These are phyloP conservation scores for Drosophila ananassae DNA, from an alignment of 1,140 invertebrate genomes.

Conservation along the genomic window DNA sequence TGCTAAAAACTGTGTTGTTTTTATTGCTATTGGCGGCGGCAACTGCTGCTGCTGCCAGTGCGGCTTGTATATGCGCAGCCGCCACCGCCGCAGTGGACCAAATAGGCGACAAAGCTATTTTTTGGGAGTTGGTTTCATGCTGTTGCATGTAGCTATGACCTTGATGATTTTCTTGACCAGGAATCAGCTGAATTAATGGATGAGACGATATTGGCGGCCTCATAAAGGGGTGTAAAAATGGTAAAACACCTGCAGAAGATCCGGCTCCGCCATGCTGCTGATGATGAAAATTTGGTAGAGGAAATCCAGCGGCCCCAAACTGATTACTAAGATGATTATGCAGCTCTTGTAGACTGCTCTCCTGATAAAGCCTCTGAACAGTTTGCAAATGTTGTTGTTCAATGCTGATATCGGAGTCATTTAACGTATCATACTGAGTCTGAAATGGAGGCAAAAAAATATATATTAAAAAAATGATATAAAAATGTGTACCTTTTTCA, in stretches of 20 bases:
- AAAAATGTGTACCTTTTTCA: neutral
- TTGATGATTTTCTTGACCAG: slow-evolving; percentile 22
- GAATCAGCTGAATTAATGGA: slow-evolving; percentile 51
- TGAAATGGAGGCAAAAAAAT: slow-evolving; percentile 20
- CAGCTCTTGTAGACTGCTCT: slow-evolving; percentile 65
- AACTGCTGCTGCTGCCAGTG: slow-evolving; percentile 74
- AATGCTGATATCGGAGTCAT: slow-evolving; percentile 58
- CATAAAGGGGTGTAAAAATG: slow-evolving; percentile 71
- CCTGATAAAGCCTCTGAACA: slow-evolving; percentile 63
- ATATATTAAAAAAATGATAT: neutral
- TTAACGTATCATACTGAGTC: slow-evolving; percentile 68
- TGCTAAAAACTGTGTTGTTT: slow-evolving; percentile 30
- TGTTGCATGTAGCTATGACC: slow-evolving; percentile 18
- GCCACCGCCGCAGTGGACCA: slow-evolving; percentile 78
- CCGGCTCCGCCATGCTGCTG: slow-evolving; percentile 30
- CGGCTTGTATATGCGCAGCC: slow-evolving; percentile 79
- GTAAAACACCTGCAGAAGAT: slow-evolving; percentile 46
- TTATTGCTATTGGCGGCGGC: slow-evolving; percentile 55
- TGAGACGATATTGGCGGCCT: slow-evolving; percentile 55
- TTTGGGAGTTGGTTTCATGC: slow-evolving; percentile 33
- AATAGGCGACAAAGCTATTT: slow-evolving; percentile 64
- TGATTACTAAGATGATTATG: slow-evolving; percentile 67
- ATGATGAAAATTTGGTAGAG: slow-evolving; percentile 30
- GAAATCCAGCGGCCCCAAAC: slow-evolving; percentile 38
- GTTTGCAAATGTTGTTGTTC: slow-evolving; percentile 64